phyloP scores from a whole-genome alignment of 2,888 invertebrate genomes.

The Ochropacha duplaris region DNA sequence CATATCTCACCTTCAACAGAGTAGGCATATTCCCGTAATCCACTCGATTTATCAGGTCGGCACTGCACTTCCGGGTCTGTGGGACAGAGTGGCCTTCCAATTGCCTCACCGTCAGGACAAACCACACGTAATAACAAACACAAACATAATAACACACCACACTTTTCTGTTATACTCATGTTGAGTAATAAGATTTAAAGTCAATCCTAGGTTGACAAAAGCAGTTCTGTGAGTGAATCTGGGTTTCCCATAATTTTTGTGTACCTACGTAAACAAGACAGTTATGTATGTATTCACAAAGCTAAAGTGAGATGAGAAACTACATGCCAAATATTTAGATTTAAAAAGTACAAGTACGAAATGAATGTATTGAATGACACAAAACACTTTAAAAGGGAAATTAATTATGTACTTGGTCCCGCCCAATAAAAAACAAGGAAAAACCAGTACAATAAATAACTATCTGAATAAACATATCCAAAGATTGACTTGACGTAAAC shows the following conservation, averaged over 20 bases:
- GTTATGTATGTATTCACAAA: too few relatives aligned
- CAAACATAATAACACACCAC: not conserved
- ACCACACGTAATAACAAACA: not conserved
- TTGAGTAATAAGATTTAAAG: not conserved
- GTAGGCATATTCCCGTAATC: not conserved
- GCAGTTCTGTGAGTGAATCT: not conserved
- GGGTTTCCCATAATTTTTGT: not conserved
- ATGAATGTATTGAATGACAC: too few relatives aligned
- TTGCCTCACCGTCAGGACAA: not conserved
- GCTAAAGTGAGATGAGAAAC: too few relatives aligned
- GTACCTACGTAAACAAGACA: too few relatives aligned
- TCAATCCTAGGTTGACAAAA: not conserved
- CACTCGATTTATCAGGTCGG: not conserved
- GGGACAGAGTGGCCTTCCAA: not conserved
- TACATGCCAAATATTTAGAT: too few relatives aligned
- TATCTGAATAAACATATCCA: too few relatives aligned
- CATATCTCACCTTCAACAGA: not conserved
- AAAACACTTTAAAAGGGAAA: too few relatives aligned
- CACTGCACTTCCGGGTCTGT: not conserved
- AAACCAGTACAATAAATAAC: too few relatives aligned
- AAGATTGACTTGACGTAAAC: too few relatives aligned
- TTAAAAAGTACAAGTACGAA: too few relatives aligned
- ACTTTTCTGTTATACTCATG: not conserved
- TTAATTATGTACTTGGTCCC: too few relatives aligned
- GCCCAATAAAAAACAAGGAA: too few relatives aligned